Base-by-base conservation (phyloP, 2,888 invertebrate species). In the Cryptocheilus praepositus region DNA sequence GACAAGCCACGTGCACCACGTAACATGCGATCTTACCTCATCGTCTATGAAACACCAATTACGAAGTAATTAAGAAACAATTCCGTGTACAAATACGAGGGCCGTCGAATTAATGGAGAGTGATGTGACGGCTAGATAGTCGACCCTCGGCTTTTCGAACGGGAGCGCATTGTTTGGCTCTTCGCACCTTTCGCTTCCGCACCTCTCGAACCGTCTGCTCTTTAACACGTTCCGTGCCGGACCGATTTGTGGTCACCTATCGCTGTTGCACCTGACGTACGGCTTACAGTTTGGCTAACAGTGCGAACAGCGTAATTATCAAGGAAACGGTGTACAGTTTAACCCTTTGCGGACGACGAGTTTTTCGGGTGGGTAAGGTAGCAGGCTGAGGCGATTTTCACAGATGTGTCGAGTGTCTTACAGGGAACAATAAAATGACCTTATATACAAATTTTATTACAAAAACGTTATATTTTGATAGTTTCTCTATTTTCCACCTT, bases 41-140 rank as follows among this genome's bases (percentile, higher is more conserved):
- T 75, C 67, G 69, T 76, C 67, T 77, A 70, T 66, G 74, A 71
- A 77, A 79, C 71, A 76, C 76, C 79, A 82, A 84, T 83, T 83
- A 83, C 67, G 66, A 65, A 81, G 77, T 81, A 83, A 85, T 86
- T 86, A 84, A 77, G 76, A 83, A 85, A 84, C 83, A 81, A 85
- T 86, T 84, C 76, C 71, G 67, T 75, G 71, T 71, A 78, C 82
- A 81, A 83, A 84, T 78, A 81, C 67, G 71, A 68, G 61, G 57
- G 70, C 71, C 66, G 64, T 65, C 67, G 72, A 61, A 76, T 71
- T 82, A 79, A 83, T 78, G 74, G 75, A 80, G 78, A 79, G 65
- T 73, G 79, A 82, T 79, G 70, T 21, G 68, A 72, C 53, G 59
- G 43, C 18, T 51, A 21, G 36, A 36, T 36, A 36, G 36, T 36